phyloP scores from a whole-genome alignment of 2,888 invertebrate genomes.

The Apamea crenata region DNA sequence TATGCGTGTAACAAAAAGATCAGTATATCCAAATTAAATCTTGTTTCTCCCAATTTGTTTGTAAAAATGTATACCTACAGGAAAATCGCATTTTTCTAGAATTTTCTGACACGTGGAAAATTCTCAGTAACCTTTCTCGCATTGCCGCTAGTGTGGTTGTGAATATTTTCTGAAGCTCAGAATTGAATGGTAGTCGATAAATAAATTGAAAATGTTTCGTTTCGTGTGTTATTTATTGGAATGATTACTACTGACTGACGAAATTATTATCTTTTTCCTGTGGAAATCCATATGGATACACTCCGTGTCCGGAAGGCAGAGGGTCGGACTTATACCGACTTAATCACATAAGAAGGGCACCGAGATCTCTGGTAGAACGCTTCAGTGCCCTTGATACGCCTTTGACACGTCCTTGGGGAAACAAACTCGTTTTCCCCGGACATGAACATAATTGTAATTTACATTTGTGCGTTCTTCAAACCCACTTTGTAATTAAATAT shows the following conservation, averaged over 20 bases:
- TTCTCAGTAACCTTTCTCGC: background rate
- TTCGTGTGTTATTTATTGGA: background rate
- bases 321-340: constrained; percentile 18
- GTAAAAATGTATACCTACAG: background rate
- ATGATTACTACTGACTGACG: background rate
- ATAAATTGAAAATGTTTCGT: constrained; percentile 15
- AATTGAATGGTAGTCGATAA: constrained; percentile 5
- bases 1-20: constrained; percentile 1
- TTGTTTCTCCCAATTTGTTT: constrained; percentile 2
- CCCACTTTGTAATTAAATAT: constrained; percentile 33
- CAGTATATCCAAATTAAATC: background rate
- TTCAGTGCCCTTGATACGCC: constrained; percentile 30
- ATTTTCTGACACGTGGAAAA: background rate
- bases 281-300: constrained; percentile 18
- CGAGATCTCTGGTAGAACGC: constrained; percentile 31
- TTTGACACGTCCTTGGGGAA: constrained; percentile 46
- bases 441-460: constrained; percentile 44
- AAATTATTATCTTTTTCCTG: constrained; percentile 25
- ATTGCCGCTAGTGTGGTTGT: constrained; percentile 17
- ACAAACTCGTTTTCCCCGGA: constrained; percentile 15
- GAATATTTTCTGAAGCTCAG: background rate
- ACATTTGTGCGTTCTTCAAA: constrained; percentile 34
- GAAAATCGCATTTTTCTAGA: background rate
- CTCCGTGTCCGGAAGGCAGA: constrained; percentile 15
- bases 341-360: constrained; percentile 39